Conservation (phyloP, 2,113 vertebrate species). For the Psephotus haematonotus region DNA sequence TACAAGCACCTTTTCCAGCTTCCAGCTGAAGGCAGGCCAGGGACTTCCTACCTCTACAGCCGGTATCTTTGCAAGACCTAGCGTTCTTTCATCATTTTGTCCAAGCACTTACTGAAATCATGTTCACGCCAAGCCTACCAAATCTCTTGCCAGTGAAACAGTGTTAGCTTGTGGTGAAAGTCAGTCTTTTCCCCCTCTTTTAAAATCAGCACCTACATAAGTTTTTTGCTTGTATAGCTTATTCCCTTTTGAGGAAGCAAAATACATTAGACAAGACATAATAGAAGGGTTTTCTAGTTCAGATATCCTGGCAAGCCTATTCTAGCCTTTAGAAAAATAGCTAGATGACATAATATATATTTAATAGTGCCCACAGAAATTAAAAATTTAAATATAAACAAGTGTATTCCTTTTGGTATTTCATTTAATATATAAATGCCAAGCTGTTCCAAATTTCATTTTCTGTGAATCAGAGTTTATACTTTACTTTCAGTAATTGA, state of each 20-base stretch:
- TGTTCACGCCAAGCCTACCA: not conserved
- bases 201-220: not conserved
- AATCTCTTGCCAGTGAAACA: not conserved
- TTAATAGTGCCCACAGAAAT: not conserved
- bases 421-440: not conserved
- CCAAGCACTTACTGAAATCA: not conserved
- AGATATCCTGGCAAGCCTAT: not conserved
- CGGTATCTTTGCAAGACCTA: not conserved
- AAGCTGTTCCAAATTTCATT: not conserved
- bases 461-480: not conserved
- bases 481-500: not conserved
- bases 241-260: not conserved
- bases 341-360: not conserved
- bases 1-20: not conserved
- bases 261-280: not conserved
- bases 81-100: not conserved
- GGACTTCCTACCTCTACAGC: not conserved
- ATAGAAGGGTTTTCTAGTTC: not conserved
- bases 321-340: not conserved
- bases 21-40: not conserved
- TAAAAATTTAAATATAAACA: not conserved
- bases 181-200: not conserved
- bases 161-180: not conserved
- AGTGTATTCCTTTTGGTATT: not conserved
- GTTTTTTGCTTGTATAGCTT: not conserved